Evolutionary conservation across 2,113 vertebrate species (phyloP).

Genomic region (Microtus pennsylvanicus): DNA sequence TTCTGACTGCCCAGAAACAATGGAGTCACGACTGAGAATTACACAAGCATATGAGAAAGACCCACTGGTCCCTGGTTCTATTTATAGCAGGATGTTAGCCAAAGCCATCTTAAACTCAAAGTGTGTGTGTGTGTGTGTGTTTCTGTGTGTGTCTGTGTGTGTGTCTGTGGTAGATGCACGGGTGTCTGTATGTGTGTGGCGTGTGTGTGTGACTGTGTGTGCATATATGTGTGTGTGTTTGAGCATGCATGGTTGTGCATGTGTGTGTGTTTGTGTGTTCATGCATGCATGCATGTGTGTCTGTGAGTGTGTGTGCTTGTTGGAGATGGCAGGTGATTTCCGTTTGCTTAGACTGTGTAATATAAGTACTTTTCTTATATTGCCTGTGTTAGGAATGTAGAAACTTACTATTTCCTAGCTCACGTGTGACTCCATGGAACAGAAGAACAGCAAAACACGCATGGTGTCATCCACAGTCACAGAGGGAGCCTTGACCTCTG

Average conservation of each 20-base stretch:
- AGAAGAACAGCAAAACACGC: slow-evolving; percentile 8
- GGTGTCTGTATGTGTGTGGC: background rate
- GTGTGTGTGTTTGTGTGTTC: no score
- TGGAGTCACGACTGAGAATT: slow-evolving; percentile 63
- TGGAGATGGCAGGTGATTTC: background rate
- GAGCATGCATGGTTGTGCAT: background rate
- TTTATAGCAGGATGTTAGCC: slow-evolving; percentile 59
- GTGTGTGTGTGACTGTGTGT: background rate
- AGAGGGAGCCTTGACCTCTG: background rate
- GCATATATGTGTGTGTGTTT: background rate
- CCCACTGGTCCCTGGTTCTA: slow-evolving; percentile 49
- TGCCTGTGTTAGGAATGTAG: background rate
- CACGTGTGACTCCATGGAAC: background rate
- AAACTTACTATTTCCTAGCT: background rate
- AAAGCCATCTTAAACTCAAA: background rate
- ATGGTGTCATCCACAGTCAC: slow-evolving; percentile 36
- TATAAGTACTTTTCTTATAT: background rate
- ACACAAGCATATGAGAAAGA: slow-evolving; percentile 34
- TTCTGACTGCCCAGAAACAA: slow-evolving; percentile 71
- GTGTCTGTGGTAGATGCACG: accelerated
- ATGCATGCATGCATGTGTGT: background rate
- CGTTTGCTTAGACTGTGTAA: background rate
- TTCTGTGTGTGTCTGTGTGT: background rate
- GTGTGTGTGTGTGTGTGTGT: background rate
- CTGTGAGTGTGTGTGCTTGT: background rate